Evolutionary conservation across 1,140 invertebrate genomes (phyloP), one percentile per base, ranked within the genome.

Genomic region (Camponotus floridanus): DNA sequence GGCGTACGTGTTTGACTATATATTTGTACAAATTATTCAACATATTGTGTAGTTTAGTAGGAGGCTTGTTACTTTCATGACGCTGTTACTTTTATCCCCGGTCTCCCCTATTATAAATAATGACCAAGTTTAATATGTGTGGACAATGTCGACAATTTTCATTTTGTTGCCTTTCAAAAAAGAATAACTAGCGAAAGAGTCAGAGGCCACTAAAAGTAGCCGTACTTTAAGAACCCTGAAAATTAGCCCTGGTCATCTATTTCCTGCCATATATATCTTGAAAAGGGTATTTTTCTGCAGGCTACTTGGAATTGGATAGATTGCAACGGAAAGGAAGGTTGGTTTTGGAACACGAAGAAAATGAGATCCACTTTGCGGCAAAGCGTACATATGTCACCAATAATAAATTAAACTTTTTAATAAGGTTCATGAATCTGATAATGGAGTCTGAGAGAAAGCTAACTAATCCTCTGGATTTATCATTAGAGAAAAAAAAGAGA

Each of bases 181-280:
- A 0, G 0, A 85, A 26, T 3, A 2, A 18, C 2, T 2, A 18
- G 15, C 15, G 18, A 33, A 67, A 55, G 5, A 48, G 4, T 2
- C 33, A 62, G 13, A 39, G 11, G 3, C 39, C 15, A 31, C 7
- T 3, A n/a, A 67, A 59, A 36, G 39, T 39, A 26, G n/a, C 26
- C 45, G 36, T 51, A 51, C 13, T 51, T 5, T 2, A 33, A n/a
- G 0, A 79, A 51, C 1, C 39, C 45, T 11, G 39, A 76, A 76
- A 86, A 78, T 78, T 64, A 39, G 5, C 6, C 18, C 15, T n/a
- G 8, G 7, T 18, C n/a, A 68, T 86, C 21, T 78, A 36, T 71
- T 59, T 86, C 13, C 13, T 15, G 1, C 36, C 8, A 18, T 26
- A 59, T 61, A 18, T 26, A 59, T 61, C 21, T 68, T 48, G n/a